Base-by-base conservation (phyloP, 1,140 invertebrate species). In the Eciton burchellii region DNA sequence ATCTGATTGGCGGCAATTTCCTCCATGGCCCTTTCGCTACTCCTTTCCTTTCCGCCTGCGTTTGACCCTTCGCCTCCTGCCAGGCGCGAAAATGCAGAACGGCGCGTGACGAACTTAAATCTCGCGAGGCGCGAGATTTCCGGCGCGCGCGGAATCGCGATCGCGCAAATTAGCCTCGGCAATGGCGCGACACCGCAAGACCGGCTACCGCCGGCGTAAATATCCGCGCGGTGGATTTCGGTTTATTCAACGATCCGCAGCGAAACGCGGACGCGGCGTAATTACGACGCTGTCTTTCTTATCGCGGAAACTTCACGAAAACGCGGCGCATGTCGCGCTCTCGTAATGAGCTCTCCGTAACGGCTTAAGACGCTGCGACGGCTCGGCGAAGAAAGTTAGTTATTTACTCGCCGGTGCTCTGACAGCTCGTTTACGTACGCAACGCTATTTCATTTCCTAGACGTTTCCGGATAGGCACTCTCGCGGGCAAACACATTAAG, bases 371-470 rank as follows among this genome's bases (percentile, higher is more conserved):
- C 77, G 76, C 59, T 66, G 14, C 79, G 52, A 79, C n/a, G 74
- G 63, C 70, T 52, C 65, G 83, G 87, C 82, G 85, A 89, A 84
- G 89, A 90, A 90, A 90, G 89, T 90, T 89, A 85, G 87, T 90
- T 90, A 90, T 90, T 90, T 88, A 90, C 89, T 89, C 82, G 74
- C 62, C 60, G 81, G 82, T 52, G 49, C 84, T 83, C 84, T 74
- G 84, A 84, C 81, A 86, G 89, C 85, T 90, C 88, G 89, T 90
- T 90, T 90, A 90, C 81, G 81, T 87, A 90, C 83, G 85, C 85
- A 86, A 82, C 88, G 57, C 84, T 90, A 90, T 90, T 90, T 90
- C 89, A 89, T 90, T 90, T 90, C 81, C 83, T 82, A 83, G 84
- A 81, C 81, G 77, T 81, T 89, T 88, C 60, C 84, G 81, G 59